Base-by-base conservation (phyloP, 2,113 vertebrate species). In the Verasper variegatus region DNA sequence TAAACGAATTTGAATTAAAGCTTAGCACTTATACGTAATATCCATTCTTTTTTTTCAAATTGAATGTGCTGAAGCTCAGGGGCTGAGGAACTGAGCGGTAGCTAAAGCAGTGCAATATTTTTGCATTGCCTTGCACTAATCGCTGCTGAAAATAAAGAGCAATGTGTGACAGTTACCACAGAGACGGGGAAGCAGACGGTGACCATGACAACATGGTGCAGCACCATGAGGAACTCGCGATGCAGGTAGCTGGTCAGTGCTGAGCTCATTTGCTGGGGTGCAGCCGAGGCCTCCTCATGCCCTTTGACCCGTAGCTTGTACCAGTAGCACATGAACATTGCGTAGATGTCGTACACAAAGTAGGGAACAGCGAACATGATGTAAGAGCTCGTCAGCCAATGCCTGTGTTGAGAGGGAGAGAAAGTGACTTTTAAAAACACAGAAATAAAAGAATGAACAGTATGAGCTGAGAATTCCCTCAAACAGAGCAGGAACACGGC, bases 291-390 rank as follows among this genome's bases (percentile, higher is more conserved):
- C 66, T 91, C 92, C 85, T 95, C 95, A 0, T 97, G 96, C 4
- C 96, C 96, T 90, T 97, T 97, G 90, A 97, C 94, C 83, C 91
- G 94, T 3, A 95, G 89, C 87, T 96, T 97, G 94, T 97, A 95
- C 95, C 96, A 95, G 85, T 98, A 95, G 83, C 97, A 97, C 90
- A 97, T 94, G 90, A 96, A 98, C 97, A 98, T 98, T 76, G 97
- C 97, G 1, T 97, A 97, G 93, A 97, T 95, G 79, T 98, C 97
- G 0, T 97, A 98, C 59, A 96, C 93, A 65, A 98, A 98, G 91
- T 98, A 98, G 76, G 97, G 97, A 37, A 97, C 95, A 0, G 97
- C 97, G 12, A 98, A 98, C 51, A 96, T 90, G 21, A 97, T 97
- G 93, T 98, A 98, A 55, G 90, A 78, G 51, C 94, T 95, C 2